These are phyloP conservation scores for Lepidurus packardi DNA, from an alignment of 1,140 invertebrate species.

Conservation along the genomic window DNA sequence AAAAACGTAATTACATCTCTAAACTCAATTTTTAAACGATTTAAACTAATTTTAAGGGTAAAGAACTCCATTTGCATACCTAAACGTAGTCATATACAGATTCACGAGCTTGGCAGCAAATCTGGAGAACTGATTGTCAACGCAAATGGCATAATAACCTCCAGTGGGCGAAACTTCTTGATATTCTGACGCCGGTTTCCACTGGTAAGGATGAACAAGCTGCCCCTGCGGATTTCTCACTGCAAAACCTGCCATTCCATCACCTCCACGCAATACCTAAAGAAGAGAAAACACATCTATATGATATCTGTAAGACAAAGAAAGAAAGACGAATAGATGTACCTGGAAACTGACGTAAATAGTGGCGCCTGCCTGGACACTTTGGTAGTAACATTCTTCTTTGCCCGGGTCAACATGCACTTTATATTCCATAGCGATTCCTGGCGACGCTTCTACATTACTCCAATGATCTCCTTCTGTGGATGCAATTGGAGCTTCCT, in stretches of 20 bases:
- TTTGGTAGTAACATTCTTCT: constrained; percentile 92
- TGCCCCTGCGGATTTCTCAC: constrained; percentile 75
- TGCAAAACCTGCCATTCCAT: constrained; percentile 86
- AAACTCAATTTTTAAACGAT: not conserved
- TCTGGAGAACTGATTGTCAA: constrained; percentile 89
- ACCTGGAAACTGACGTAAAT: constrained; percentile 91
- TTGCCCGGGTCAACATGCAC: constrained; percentile 87
- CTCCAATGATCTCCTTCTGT: not conserved
- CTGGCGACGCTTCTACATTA: constrained; percentile 61
- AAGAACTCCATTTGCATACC: constrained; percentile 45
- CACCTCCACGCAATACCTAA: constrained; percentile 68
- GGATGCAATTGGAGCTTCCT: not conserved
- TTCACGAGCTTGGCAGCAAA: constrained; percentile 89
- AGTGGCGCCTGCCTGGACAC: constrained; percentile 82
- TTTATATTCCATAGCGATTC: constrained; percentile 91
- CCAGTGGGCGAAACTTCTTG: constrained; percentile 71
- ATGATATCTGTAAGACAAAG: not conserved
- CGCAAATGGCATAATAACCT: constrained; percentile 87
- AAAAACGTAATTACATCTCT: constrained; percentile 42
- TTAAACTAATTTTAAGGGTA: constrained; percentile 23
- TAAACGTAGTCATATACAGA: constrained; percentile 85
- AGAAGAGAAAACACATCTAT: constrained; percentile 31
- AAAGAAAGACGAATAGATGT: constrained; percentile 49
- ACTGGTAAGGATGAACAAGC: constrained; percentile 82
- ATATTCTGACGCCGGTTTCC: constrained; percentile 77